Conservation (phyloP, 1,140 invertebrate genomes). For the Coenobita brevimanus region DNA sequence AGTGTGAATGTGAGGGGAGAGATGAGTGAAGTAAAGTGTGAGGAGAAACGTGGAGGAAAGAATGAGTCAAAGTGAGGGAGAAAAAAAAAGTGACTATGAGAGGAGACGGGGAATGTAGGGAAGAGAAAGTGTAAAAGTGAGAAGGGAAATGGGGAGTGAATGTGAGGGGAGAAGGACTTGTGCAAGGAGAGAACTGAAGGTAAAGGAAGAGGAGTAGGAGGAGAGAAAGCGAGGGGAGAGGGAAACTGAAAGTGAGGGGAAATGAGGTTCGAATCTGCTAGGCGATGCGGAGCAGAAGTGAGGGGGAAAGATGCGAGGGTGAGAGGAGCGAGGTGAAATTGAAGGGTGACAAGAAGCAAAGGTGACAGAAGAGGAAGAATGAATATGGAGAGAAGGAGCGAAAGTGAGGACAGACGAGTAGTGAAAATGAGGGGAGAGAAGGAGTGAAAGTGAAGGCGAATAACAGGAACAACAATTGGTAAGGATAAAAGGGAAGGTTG, state of each 20-base stretch:
- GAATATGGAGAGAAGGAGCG: too few relatives aligned
- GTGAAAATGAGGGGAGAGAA: too few relatives aligned
- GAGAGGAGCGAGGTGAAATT: neutral
- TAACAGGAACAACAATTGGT: too few relatives aligned
- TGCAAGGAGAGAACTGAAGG: neutral
- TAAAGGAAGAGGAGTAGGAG: neutral
- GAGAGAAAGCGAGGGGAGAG: neutral
- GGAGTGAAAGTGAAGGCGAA: too few relatives aligned
- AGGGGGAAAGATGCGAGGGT: neutral
- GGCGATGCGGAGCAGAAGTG: neutral
- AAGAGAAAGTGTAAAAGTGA: neutral
- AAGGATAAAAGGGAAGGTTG: too few relatives aligned
- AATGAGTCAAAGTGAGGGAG: too few relatives aligned
- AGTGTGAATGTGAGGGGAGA: neutral
- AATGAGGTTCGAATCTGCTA: neutral
- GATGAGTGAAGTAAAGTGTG: neutral
- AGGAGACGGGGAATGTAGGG: neutral
- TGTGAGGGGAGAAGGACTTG: neutral
- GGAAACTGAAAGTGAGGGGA: conserved; percentile 3
- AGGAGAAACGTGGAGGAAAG: too few relatives aligned
- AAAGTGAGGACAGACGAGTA: too few relatives aligned
- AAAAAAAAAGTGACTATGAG: neutral
- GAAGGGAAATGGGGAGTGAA: neutral
- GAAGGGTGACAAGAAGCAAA: too few relatives aligned
- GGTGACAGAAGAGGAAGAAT: too few relatives aligned